Percentiles rank a stretch among this genome's conserved stretches.
Evolutionary conservation across 2,113 vertebrate species (phyloP).

Genomic region (Hassar affinis): DNA sequence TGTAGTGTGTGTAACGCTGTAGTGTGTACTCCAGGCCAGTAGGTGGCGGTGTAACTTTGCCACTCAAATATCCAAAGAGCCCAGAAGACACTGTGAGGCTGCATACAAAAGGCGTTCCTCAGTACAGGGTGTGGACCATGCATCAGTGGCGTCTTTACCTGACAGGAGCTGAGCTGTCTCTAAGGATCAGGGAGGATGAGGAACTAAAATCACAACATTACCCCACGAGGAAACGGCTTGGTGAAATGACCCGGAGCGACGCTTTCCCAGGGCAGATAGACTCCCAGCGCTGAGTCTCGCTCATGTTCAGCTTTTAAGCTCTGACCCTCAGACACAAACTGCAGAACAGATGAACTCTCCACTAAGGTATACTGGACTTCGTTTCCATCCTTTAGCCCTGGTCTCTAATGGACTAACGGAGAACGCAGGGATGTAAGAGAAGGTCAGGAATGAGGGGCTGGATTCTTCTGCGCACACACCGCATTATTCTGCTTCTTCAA

Average conservation of each 20-base stretch:
- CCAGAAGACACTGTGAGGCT: too few species aligned
- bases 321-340: neutral
- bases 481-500: neutral
- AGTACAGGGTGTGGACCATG: too few species aligned
- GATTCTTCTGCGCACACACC: neutral
- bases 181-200: neutral
- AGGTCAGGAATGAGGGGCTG: neutral
- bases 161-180: neutral
- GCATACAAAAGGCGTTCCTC: too few species aligned
- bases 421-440: neutral
- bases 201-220: neutral
- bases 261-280: neutral
- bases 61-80: too few species aligned
- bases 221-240: neutral
- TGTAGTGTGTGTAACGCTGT: too few species aligned
- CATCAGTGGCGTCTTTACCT: neutral
- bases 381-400: neutral
- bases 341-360: neutral
- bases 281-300: neutral
- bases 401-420: constrained; percentile 11
- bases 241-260: neutral
- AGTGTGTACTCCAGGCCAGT: too few species aligned
- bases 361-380: neutral
- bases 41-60: too few species aligned
- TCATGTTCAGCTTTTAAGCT: neutral